A percentile compares a stretch with the other conserved stretches of the same genome.
These are phyloP conservation scores for Phainopepla nitens DNA, from an alignment of 2,113 vertebrate genomes.

Conservation along the genomic window DNA sequence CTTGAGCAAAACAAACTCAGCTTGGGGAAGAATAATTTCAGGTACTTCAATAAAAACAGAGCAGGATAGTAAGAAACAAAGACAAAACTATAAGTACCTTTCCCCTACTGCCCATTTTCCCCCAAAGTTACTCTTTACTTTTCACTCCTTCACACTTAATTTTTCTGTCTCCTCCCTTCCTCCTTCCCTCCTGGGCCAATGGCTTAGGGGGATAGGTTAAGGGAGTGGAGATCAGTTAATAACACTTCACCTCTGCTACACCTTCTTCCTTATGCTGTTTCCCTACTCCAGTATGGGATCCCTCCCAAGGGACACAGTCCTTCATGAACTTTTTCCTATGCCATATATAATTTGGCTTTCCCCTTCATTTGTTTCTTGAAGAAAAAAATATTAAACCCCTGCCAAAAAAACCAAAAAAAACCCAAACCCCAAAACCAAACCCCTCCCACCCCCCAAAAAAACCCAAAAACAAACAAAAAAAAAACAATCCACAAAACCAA, in stretches of 20 bases:
- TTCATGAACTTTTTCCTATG: neutral
- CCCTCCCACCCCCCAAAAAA: neutral
- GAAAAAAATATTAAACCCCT: no score
- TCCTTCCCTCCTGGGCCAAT: rapidly evolving
- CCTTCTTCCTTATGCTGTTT: neutral
- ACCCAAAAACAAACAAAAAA: neutral
- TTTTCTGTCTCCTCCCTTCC: neutral
- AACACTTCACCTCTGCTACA: neutral
- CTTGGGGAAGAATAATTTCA: neutral
- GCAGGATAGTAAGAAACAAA: neutral
- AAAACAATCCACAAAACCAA: no score
- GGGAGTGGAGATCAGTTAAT: neutral
- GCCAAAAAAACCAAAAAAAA: neutral
- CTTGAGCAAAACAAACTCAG: neutral
- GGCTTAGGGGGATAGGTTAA: neutral
- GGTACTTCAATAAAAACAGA: neutral
- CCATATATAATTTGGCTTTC: neutral
- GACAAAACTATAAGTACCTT: neutral
- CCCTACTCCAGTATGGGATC: neutral
- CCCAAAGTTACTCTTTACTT: neutral
- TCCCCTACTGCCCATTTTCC: neutral
- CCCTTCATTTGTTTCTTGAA: neutral
- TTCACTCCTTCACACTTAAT: neutral
- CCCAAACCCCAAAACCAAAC: no score
- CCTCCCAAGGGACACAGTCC: neutral